Evolutionary conservation across 2,113 vertebrate genomes (phyloP).

Genomic region (Brachypteracias leptosomus): DNA sequence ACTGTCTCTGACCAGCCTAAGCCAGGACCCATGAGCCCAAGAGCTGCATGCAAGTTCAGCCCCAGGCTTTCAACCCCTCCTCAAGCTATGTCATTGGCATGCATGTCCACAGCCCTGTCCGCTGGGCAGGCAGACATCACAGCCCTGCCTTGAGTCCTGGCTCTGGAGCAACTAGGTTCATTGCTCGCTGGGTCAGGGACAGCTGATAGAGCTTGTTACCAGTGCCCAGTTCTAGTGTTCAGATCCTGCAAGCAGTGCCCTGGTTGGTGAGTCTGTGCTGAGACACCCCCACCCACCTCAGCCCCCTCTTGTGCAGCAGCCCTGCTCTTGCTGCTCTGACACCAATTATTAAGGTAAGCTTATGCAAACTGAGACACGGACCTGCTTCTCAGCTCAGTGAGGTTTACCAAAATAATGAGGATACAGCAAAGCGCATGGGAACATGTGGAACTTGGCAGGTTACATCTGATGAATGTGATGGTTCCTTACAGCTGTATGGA

Average conservation of each 20-base stretch:
- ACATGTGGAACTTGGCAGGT: not conserved
- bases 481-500: not conserved
- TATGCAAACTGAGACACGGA: not conserved
- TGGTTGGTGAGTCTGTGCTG: accelerated
- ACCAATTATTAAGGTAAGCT: not conserved
- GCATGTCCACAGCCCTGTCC: not conserved
- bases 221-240: accelerated
- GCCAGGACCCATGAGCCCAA: not conserved
- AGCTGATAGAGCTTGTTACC: not conserved
- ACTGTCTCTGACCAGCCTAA: not conserved
- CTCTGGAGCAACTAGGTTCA: not conserved
- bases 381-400: not conserved
- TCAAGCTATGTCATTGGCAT: not conserved
- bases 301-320: not conserved
- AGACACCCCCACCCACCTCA: accelerated
- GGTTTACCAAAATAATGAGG: not conserved
- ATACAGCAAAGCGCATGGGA: not conserved
- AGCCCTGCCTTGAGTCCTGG: not conserved
- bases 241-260: not conserved
- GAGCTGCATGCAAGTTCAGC: not conserved
- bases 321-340: not conserved
- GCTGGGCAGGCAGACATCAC: not conserved
- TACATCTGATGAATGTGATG: accelerated
- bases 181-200: accelerated
- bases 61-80: not conserved